Conservation (phyloP, 1,140 invertebrate species). For the Catajapyx aquilonaris region DNA sequence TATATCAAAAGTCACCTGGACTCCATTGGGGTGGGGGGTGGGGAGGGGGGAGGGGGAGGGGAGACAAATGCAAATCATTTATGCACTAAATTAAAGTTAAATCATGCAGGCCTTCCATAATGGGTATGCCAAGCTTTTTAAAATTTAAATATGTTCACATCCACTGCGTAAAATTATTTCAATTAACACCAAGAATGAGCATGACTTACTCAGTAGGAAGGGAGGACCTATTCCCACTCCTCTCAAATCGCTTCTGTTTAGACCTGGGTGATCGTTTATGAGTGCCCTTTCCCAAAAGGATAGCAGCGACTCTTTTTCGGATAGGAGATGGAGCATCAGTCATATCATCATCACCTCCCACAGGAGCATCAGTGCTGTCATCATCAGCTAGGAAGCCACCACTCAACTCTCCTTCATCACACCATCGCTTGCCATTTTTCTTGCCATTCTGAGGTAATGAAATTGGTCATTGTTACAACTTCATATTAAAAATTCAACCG, state of each 20-base stretch:
- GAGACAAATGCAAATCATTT: no score
- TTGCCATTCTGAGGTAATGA: no score
- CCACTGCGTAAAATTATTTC: conserved; percentile 6
- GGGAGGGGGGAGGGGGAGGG: no score
- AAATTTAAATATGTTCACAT: neutral
- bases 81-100: conserved; percentile 3
- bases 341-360: conserved; percentile 4
- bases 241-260: conserved; percentile 2
- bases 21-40: no score
- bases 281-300: conserved; percentile 14
- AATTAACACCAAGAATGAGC: conserved; percentile 6
- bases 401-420: conserved; percentile 15
- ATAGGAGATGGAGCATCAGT: conserved; percentile 5
- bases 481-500: no score
- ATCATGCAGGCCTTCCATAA: neutral
- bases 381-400: conserved; percentile 14
- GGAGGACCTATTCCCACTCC: no score
- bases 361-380: conserved; percentile 14
- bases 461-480: no score
- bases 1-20: no score
- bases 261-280: conserved; percentile 2
- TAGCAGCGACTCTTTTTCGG: conserved; percentile 8
- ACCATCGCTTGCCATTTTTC: no score
- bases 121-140: neutral
- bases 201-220: no score